A percentile compares a stretch with the other conserved stretches of the same genome.
Evolutionary conservation across 2,797 vertebrate species (phyloP).

Genomic region (Enteromius argenteus): DNA sequence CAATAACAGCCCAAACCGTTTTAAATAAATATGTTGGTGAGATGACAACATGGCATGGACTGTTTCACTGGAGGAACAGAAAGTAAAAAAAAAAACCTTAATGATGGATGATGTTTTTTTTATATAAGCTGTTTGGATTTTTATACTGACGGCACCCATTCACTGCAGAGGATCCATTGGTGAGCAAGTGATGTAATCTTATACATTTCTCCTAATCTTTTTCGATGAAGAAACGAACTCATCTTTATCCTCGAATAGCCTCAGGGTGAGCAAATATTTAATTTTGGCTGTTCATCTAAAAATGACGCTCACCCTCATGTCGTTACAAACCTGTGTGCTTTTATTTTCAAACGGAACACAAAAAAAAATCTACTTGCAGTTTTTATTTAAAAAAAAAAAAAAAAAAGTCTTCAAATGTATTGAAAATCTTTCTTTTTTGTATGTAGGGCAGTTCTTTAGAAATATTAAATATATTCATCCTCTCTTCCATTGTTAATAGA

Average conservation of each 20-base stretch:
- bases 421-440: not conserved
- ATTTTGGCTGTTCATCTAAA: not conserved
- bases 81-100: too few species aligned
- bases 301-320: not conserved
- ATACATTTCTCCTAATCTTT: not conserved
- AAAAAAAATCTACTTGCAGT: not conserved
- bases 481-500: not conserved
- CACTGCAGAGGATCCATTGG: not conserved
- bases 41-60: not conserved
- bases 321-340: not conserved
- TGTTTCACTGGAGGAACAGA: too few species aligned
- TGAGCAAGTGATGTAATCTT: not conserved
- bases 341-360: not conserved
- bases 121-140: not conserved
- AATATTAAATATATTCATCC: slow-evolving; percentile 8
- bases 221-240: not conserved
- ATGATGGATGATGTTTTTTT: not conserved
- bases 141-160: not conserved
- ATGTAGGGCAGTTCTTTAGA: not conserved
- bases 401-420: not conserved
- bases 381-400: not conserved
- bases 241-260: not conserved
- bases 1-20: too few species aligned
- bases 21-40: not conserved
- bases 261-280: too few species aligned